Base-by-base conservation (phyloP, 37 sponge, comb jelly and placozoan species). In the Amphimedon queenslandica region DNA sequence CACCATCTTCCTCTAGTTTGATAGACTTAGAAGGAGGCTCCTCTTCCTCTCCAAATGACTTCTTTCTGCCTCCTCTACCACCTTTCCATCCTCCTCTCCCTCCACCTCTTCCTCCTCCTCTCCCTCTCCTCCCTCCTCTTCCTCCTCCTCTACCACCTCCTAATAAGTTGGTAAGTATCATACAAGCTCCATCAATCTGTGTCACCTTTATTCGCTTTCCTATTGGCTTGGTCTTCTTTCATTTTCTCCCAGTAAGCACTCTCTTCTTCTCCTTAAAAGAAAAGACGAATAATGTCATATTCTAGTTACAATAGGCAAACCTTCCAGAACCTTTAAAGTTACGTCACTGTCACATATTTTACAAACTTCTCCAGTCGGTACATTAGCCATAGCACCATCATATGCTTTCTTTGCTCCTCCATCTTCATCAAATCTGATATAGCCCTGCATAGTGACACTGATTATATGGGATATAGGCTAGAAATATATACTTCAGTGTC, bases 391-490 rank as follows among this genome's bases (percentile, higher is more conserved):
- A 20, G 73, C 40, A 29, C 84, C 77, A 3, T 91, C 88, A 24
- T 82, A 2, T 13, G 80, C 88, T 30, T 64, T 80, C 24, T 29
- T 38, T 0, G 92, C 92, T 25, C 77, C 80, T 21, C 64, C 74
- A 16, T 77, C 84, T 47, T 87, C 88, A 23, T 43, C 55, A 72
- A 83, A 92, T 40, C 92, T 71, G 28, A 92, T 73, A 80, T 71
- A 87, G 0, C 92, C 92, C 88, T 90, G 40, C 42, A 33, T 39
- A n/a, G 8, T 47, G 35, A 55, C 5, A 38, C 40, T 70, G 64
- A 71, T 42, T 51, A 56, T 0, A 41, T 4, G 71, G 37, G 6
- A 11, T 68, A 40, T 33, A 63, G 61, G 23, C 34, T 32, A 42
- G n/a, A 27, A 21, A 61, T 36, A 37, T 32, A 69, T 24, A 85